Base-by-base conservation (phyloP, 2,113 vertebrate species). In the human region DNA sequence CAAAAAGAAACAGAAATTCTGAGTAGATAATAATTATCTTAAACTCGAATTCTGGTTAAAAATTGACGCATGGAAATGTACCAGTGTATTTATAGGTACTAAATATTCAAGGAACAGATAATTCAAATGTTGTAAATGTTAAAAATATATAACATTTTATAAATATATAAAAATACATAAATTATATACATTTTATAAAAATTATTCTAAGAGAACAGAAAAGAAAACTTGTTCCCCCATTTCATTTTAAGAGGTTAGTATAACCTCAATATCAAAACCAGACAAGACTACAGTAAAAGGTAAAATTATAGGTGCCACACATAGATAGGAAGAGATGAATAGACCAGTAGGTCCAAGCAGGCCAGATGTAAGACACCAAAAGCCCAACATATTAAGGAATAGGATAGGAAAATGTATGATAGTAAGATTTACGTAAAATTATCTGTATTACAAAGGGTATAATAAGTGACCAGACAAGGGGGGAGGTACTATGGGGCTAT, bases 1-100 rank as follows among this genome's bases (percentile, higher is more conserved):
- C 76, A 59, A 84, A 87, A 96, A 43, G 61, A 76, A 90, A 88
- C 50, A 90, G 11, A 93, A 96, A 95, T 81, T 96, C 48, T 95
- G 23, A 92, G 50, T 57, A 94, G 81, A 70, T 8, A 79, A 13
- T 40, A 61, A 59, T 61, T 93, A 72, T 66, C 84, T 95, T 30
- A 83, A 91, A 96, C 48, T 40, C 82, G 20, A 97, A 81, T 61
- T 43, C 57, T 78, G 35, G 32, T 73, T 92, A 32, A 95, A 96
- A 94, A 79, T 17, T 64, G 6, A 83, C 30, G 40, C 66, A 68
- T n/a, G 16, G 16, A 68, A 92, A 92, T 57, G 35, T 9, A 59
- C 45, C 35, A 85, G 1, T 48, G 3, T 73, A 73, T 92, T 55
- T 89, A 38, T 9, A 80, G 10, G 5, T 84, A 68, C 22, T 64